Evolutionary conservation across 2,797 vertebrate species (phyloP), one percentile per base, ranked within the genome.

Genomic region (Alcedo atthis): DNA sequence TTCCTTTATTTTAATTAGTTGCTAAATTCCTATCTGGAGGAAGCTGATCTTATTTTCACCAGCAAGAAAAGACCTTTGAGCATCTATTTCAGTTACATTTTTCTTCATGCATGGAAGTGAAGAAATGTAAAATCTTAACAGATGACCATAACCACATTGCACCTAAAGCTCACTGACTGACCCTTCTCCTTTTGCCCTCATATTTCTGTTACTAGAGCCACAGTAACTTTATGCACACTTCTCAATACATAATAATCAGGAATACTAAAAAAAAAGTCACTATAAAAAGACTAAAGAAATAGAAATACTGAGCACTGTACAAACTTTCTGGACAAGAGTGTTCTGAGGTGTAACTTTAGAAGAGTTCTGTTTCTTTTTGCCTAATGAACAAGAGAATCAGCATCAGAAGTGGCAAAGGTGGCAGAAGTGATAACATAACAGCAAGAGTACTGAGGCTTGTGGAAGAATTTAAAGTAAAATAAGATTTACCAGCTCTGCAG

Each of bases 391-490:
- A 24, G 26, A 70, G 17, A 37, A 3, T 69, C 46, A 79, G 49
- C 24, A 83, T 51, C 30, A 82, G 54, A 91, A 84, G 45, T 73
- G 81, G 57, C 30, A 82, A 51, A 91, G 81, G 45, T 73, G 81
- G 53, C 57, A 66, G 46, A 93, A 70, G n/a, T n/a, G 40, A 54
- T 66, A 88, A 62, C 5, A 32, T 32, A 91, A 75, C 59, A 80
- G 59, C 45, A 88, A 91, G 78, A 73, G 11, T 48, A 42, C 5
- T 9, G 62, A 59, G 86, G 19, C 75, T 49, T 71, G 53, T 77
- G 33, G 28, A 91, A 88, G 22, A 80, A 77, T 66, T 88, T 93
- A 5, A 90, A 77, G 68, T 80, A 61, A 93, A 95, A 81, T 93
- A 81, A 88, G 17, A 6, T 90, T 90, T 77, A 86, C 64, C 77